Percentiles rank a stretch among this genome's conserved stretches.
Conservation (phyloP, 1,140 invertebrate species). For the Metopolophium dirhodum region DNA sequence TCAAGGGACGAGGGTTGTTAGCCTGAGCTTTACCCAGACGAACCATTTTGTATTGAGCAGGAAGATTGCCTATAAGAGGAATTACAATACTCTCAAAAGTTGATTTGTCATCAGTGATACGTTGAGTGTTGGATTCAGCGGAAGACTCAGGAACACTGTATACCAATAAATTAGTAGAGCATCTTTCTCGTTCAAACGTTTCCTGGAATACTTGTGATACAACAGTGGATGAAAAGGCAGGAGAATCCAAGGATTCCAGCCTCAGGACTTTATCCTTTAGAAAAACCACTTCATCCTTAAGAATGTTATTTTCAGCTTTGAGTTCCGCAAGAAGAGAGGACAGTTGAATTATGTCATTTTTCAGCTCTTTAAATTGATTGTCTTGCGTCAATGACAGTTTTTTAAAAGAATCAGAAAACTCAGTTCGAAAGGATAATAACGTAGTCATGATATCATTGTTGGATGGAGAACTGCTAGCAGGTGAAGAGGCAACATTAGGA, state of each 20-base stretch:
- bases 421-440: too few relatives aligned
- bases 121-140: background rate
- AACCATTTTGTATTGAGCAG: background rate
- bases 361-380: too few relatives aligned
- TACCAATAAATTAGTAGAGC: background rate
- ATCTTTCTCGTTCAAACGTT: background rate
- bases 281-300: background rate
- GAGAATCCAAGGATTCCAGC: background rate
- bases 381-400: too few relatives aligned
- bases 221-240: background rate
- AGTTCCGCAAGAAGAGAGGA: background rate
- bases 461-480: too few relatives aligned
- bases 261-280: background rate
- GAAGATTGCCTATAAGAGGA: background rate
- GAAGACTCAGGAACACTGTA: conserved; percentile 15
- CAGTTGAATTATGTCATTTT: too few relatives aligned
- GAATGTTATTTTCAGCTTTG: background rate
- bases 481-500: too few relatives aligned
- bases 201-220: background rate
- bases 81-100: background rate
- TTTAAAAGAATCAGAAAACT: too few relatives aligned
- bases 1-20: too few relatives aligned
- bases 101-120: background rate
- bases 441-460: too few relatives aligned
- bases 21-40: too few relatives aligned